These are phyloP conservation scores for Epinephelus lanceolatus DNA, from an alignment of 2,113 vertebrate genomes.

Conservation along the genomic window DNA sequence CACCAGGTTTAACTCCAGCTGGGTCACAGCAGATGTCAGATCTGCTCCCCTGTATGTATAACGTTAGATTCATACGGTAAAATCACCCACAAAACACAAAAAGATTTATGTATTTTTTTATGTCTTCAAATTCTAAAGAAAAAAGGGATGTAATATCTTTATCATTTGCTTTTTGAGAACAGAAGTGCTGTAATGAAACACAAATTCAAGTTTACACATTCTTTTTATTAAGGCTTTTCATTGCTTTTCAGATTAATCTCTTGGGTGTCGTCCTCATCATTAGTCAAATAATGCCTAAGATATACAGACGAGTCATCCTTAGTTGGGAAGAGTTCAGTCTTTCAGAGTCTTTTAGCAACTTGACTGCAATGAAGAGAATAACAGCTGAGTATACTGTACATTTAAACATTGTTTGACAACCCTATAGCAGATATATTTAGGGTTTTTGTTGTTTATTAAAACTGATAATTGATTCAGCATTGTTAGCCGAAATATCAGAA, in stretches of 20 bases:
- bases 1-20: background rate
- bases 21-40: background rate
- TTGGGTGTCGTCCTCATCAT: background rate
- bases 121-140: background rate
- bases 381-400: background rate
- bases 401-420: conserved; percentile 2
- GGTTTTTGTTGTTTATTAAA: background rate
- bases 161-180: conserved; percentile 1
- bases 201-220: conserved; percentile 13
- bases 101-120: background rate
- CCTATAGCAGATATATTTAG: background rate
- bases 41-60: background rate
- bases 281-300: conserved; percentile 15
- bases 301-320: conserved; percentile 10
- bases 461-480: background rate
- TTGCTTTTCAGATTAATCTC: conserved; percentile 3
- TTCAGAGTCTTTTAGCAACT: background rate
- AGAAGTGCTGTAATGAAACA: conserved; percentile 15
- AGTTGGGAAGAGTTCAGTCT: background rate
- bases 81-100: background rate
- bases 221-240: background rate
- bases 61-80: background rate
- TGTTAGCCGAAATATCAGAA: background rate
- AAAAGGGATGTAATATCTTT: background rate
- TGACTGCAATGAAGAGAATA: conserved; percentile 2